A percentile compares a stretch with the other conserved stretches of the same genome.
Evolutionary conservation across 2,113 vertebrate species (phyloP).

Genomic region (Vidua chalybeata): DNA sequence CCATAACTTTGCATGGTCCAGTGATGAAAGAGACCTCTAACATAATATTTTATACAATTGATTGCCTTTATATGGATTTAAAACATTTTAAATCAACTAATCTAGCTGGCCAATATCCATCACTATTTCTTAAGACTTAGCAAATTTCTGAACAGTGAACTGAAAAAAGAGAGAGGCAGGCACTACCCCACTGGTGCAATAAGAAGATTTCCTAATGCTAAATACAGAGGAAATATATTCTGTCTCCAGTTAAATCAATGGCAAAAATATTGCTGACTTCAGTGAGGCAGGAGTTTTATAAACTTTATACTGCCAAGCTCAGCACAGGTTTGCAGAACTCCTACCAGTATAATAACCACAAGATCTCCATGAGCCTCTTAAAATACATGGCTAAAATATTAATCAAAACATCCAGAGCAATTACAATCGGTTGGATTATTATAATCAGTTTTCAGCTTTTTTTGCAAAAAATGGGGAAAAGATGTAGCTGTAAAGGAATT

Average conservation of each 20-base stretch:
- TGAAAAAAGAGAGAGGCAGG: not conserved
- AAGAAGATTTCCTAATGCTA: not conserved
- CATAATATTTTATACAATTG: not conserved
- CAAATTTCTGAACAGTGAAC: not conserved
- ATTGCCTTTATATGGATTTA: not conserved
- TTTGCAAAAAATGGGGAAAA: not conserved
- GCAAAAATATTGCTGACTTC: slow-evolving; percentile 41
- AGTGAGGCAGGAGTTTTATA: not conserved
- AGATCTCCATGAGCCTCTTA: not conserved
- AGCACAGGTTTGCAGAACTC: not conserved
- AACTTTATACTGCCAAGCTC: not conserved
- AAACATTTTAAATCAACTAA: not conserved
- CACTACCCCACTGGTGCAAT: not conserved
- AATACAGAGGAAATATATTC: not conserved
- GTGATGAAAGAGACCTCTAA: not conserved
- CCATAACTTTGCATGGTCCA: not conserved
- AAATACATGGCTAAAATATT: not conserved
- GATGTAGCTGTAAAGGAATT: not conserved
- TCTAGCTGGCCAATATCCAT: not conserved
- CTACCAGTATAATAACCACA: not conserved
- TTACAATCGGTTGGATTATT: not conserved
- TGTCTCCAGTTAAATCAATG: not conserved
- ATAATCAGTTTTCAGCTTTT: not conserved
- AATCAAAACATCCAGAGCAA: not conserved
- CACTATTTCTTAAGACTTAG: not conserved